A percentile compares a stretch with the other conserved stretches of the same genome.
phyloP scores from a whole-genome alignment of 1,140 invertebrate species.

The Temnothorax curvispinosus region DNA sequence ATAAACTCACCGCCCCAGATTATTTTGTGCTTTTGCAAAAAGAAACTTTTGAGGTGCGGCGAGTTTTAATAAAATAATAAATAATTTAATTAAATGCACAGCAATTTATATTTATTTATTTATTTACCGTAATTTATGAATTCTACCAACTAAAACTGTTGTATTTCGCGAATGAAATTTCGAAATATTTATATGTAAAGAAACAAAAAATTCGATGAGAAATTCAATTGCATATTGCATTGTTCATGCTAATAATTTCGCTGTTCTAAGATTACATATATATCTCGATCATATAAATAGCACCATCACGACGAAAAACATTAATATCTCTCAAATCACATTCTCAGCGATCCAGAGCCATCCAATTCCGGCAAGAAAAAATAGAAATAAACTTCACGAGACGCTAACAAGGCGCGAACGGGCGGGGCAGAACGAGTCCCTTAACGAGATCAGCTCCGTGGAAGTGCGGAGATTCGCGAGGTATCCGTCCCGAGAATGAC shows the following conservation, averaged over 20 bases:
- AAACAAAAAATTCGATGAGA: neutral
- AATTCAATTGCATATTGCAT: neutral
- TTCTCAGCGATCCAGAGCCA: constrained; percentile 19
- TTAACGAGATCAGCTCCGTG: constrained; percentile 74
- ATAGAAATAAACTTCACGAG: constrained; percentile 60
- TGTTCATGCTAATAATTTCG: neutral
- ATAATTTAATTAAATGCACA: constrained; percentile 20
- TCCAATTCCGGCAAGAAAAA: constrained; percentile 44
- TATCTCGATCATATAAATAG: neutral
- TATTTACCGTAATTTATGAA: neutral
- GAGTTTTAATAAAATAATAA: constrained; percentile 19
- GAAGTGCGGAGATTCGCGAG: constrained; percentile 72
- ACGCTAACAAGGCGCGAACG: constrained; percentile 69
- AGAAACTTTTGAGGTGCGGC: neutral
- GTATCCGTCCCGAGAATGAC: constrained; percentile 71
- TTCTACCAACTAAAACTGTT: neutral
- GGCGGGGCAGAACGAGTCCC: constrained; percentile 67
- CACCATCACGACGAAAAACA: neutral
- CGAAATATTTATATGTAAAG: neutral
- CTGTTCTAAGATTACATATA: neutral
- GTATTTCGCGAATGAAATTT: neutral
- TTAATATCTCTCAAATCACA: constrained; percentile 27
- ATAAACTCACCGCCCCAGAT: constrained; percentile 3
- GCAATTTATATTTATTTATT: neutral
- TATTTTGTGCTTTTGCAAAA: neutral